Evolutionary conservation across 2,113 vertebrate species (phyloP).

Genomic region (Notechis scutatus): DNA sequence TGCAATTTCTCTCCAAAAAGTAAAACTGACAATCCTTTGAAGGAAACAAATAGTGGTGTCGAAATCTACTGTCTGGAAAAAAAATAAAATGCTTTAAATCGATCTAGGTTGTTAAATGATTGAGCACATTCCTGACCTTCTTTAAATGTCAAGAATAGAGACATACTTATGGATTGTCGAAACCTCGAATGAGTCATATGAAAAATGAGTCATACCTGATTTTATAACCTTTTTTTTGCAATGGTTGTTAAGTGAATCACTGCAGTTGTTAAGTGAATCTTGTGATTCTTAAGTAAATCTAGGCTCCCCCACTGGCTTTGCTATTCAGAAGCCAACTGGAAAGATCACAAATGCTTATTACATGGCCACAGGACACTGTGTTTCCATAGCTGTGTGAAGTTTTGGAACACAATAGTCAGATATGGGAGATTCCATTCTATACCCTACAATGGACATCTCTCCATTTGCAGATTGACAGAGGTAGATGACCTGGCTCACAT

Average conservation of each 20-base stretch:
- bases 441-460: no score
- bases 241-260: not conserved
- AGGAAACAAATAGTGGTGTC: not conserved
- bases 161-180: not conserved
- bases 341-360: not conserved
- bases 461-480: no score
- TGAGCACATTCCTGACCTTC: not conserved
- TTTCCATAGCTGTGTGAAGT: not conserved
- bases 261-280: not conserved
- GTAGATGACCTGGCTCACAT: no score
- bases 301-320: not conserved
- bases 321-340: not conserved
- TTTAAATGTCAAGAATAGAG: not conserved
- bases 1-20: not conserved
- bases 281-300: not conserved
- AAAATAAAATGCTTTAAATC: not conserved
- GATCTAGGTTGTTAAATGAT: not conserved
- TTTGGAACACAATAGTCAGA: not conserved
- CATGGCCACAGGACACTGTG: not conserved
- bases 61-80: not conserved
- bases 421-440: no score
- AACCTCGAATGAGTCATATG: not conserved
- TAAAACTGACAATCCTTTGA: not conserved
- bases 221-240: not conserved
- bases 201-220: not conserved